Conservation (phyloP, 2,888 invertebrate genomes). For the Himalopsyche kuldschensis region DNA sequence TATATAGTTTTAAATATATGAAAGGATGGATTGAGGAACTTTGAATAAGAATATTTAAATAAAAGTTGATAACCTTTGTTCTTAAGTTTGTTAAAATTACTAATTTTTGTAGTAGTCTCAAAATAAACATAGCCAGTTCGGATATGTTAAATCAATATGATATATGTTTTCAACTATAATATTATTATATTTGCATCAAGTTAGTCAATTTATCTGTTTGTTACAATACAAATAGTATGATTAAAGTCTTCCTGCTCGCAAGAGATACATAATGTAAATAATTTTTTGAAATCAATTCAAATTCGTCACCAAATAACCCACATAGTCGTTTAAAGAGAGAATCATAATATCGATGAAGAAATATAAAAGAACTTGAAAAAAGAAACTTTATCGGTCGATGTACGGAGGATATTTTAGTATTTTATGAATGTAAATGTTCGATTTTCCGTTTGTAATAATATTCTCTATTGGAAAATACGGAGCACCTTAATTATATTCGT, state of each 20-base stretch:
- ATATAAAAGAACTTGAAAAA: neutral
- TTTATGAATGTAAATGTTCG: neutral
- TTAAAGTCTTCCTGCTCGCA: neutral
- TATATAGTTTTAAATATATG: no score
- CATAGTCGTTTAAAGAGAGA: neutral
- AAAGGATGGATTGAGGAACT: no score
- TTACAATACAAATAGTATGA: neutral
- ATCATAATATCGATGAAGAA: neutral
- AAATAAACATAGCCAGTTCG: no score
- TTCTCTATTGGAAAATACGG: neutral
- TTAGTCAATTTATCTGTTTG: no score
- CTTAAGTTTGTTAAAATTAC: no score
- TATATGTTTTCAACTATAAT: no score
- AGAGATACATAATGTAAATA: neutral
- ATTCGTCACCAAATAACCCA: neutral
- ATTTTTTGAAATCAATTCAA: neutral
- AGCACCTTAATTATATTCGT: neutral
- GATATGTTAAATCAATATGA: no score
- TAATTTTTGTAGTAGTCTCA: no score
- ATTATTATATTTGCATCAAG: no score
- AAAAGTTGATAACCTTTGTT: no score
- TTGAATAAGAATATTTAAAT: no score
- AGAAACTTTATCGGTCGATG: neutral
- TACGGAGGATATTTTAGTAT: neutral
- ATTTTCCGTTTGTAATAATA: neutral